Conservation (phyloP, 2,797 vertebrate genomes). For the Smutsia temminckii region DNA sequence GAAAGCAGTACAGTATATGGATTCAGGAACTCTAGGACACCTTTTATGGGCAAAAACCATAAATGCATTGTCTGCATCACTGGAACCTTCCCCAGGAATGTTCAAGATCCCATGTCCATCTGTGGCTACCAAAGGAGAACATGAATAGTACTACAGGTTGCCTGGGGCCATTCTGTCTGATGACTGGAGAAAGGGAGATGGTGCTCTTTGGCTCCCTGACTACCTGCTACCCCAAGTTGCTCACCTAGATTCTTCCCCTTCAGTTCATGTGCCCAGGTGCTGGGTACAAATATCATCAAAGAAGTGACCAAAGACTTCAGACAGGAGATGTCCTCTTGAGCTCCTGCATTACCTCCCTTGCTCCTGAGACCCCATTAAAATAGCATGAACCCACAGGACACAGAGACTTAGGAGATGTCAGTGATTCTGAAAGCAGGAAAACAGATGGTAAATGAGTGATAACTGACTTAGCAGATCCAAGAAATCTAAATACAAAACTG, state of each 20-base stretch:
- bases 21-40: background rate
- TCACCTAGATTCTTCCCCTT: background rate
- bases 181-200: background rate
- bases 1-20: background rate
- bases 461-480: background rate
- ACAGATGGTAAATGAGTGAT: background rate
- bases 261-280: background rate
- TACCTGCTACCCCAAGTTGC: background rate
- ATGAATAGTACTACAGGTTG: background rate
- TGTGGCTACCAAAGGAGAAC: background rate
- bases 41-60: background rate
- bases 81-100: background rate
- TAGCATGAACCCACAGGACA: background rate
- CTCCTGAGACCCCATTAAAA: background rate
- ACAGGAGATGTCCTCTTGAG: background rate
- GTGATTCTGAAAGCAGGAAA: background rate
- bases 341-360: background rate
- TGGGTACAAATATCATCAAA: background rate
- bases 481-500: constrained; percentile 10
- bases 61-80: background rate
- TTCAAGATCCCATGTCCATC: background rate
- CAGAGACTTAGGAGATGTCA: background rate
- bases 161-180: background rate
- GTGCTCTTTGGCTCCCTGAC: background rate
- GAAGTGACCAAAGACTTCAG: background rate